Base-by-base conservation (phyloP, 1,140 invertebrate genomes). In the Cotesia glomerata region DNA sequence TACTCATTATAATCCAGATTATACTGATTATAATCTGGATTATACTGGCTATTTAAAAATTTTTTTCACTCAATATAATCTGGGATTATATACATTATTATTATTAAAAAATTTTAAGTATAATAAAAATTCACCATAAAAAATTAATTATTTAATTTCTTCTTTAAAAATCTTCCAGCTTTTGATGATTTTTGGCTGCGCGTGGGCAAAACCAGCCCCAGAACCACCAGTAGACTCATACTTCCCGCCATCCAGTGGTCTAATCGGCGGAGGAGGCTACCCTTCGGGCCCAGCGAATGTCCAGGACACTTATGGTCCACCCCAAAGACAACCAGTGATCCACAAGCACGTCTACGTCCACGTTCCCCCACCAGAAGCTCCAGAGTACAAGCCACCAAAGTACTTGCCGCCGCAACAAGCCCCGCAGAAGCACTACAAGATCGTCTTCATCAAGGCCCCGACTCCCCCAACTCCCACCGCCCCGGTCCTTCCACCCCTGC, bases 261-360 rank as follows among this genome's bases (percentile, higher is more conserved):
- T 14, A 1, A 75, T 77, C 45, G 72, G 76, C n/a, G 76, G 79
- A 45, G 77, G 77, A 26, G 75, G 77, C 14, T 75, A 74, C 72
- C 76, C 75, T 4, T 66, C 72, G 32, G 88, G 90, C 89, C 91
- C 0, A 52, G 64, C 45, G 0, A 26, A 26, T 26, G 18, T 26
- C 18, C 18, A 26, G 2, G 71, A 72, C 14, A 88, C 90, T 64
- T 95, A 95, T 75, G 93, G 93, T 0, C 89, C 91, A 1, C 93
- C 93, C 0, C 88, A 90, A 64, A 92, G 93, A 79, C 86, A 87
- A 9, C 93, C 93, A 1, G 91, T 94, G 13, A 90, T 95, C 39
- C 93, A 95, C 82, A 95, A 95, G 82, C 93, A 95, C 81, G 93
- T 95, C 3, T 95, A 95, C 84, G 93, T 95, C 1, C 94, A 95